A percentile compares a stretch with the other conserved stretches of the same genome.
Conservation (phyloP, 2,113 vertebrate species). For the Nyctereutes procyonoides region DNA sequence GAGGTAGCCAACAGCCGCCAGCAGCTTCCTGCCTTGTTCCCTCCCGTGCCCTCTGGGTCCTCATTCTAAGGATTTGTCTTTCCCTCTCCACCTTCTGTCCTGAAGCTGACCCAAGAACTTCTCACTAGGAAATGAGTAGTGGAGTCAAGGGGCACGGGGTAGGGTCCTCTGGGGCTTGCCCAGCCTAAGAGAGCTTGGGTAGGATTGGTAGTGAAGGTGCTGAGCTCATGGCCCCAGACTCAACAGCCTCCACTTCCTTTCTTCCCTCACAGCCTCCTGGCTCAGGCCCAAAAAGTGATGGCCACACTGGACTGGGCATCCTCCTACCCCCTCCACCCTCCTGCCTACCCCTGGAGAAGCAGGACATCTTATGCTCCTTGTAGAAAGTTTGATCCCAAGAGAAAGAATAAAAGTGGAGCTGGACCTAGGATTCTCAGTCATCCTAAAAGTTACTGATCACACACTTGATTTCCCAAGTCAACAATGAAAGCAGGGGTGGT, state of each 20-base stretch:
- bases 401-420: not conserved
- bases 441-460: not conserved
- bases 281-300: not conserved
- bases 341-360: not conserved
- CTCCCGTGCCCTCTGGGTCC: not conserved
- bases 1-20: accelerated
- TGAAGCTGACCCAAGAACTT: not conserved
- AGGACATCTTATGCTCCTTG: not conserved
- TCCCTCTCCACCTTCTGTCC: not conserved
- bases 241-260: not conserved
- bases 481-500: not conserved
- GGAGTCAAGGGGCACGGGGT: not conserved
- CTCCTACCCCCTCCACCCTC: no score
- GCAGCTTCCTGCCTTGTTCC: not conserved
- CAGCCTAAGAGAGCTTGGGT: accelerated
- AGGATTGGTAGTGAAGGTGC: not conserved
- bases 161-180: no score
- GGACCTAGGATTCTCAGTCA: not conserved
- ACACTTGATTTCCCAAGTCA: not conserved
- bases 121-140: not conserved
- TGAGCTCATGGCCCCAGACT: not conserved
- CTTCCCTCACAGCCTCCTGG: not conserved
- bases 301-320: no score
- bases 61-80: not conserved
- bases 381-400: not conserved